These are phyloP conservation scores for Dasysyrphus tricinctus DNA, from an alignment of 2,888 invertebrate genomes.

Conservation along the genomic window DNA sequence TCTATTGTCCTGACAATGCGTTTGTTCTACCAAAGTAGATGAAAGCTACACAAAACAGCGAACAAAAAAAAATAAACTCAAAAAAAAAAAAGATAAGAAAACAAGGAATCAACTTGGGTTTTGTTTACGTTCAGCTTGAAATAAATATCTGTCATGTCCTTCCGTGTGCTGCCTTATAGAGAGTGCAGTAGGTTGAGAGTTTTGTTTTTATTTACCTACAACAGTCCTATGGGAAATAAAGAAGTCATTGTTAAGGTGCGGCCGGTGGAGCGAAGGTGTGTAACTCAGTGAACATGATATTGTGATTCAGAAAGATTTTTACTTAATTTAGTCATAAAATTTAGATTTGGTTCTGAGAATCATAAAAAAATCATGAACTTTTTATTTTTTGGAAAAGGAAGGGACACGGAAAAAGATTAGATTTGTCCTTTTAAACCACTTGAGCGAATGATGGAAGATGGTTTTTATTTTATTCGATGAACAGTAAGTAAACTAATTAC, in stretches of 20 bases:
- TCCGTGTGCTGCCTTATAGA: slow-evolving; percentile 56
- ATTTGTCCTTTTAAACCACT: neutral
- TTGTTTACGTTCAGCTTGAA: slow-evolving; percentile 70
- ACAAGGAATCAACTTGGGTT: slow-evolving; percentile 54
- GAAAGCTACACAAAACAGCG: slow-evolving; percentile 41
- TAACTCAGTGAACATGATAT: slow-evolving; percentile 15
- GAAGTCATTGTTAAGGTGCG: slow-evolving; percentile 50
- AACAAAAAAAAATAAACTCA: neutral
- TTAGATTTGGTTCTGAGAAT: slow-evolving; percentile 50
- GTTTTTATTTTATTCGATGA: neutral
- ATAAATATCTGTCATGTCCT: slow-evolving; percentile 74
- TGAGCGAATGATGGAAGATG: neutral
- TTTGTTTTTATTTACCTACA: slow-evolving; percentile 15
- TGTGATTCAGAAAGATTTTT: slow-evolving; percentile 56
- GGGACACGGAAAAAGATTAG: neutral
- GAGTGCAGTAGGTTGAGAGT: slow-evolving; percentile 56
- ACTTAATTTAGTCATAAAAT: slow-evolving; percentile 68
- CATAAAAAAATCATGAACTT: neutral
- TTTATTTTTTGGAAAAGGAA: neutral
- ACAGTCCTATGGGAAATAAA: slow-evolving; percentile 48
- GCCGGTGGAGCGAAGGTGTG: slow-evolving; percentile 16
- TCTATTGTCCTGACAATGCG: slow-evolving; percentile 66
- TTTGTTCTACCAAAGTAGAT: slow-evolving; percentile 54
- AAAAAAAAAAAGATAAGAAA: slow-evolving; percentile 14
- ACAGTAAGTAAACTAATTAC: neutral